These are phyloP conservation scores for Patella vulgata DNA, from an alignment of 1,140 invertebrate genomes.

Conservation along the genomic window DNA sequence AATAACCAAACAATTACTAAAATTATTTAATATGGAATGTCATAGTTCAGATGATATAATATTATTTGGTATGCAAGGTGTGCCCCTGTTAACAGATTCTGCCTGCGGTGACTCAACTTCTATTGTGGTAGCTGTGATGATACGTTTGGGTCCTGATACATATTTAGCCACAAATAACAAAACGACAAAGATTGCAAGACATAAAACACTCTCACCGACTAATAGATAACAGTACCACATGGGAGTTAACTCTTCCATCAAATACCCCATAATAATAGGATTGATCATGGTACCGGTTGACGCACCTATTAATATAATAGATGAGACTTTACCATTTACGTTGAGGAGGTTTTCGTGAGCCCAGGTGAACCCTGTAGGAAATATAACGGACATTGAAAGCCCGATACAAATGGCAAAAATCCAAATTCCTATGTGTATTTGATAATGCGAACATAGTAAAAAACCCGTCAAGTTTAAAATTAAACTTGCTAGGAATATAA, in stretches of 20 bases:
- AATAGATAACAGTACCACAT: constrained; percentile 45
- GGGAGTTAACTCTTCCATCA: constrained; percentile 40
- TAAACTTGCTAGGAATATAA: constrained; percentile 21
- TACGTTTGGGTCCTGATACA: too few species aligned
- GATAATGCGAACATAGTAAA: constrained; percentile 27
- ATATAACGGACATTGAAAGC: constrained; percentile 37
- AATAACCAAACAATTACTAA: too few species aligned
- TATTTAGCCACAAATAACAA: constrained; percentile 13
- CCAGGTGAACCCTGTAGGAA: constrained; percentile 45
- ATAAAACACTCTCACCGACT: constrained; percentile 26
- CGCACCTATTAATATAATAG: constrained; percentile 35
- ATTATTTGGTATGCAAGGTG: too few species aligned
- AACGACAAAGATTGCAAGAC: constrained; percentile 16
- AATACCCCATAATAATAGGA: constrained; percentile 39
- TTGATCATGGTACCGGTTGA: constrained; percentile 36
- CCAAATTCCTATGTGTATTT: constrained; percentile 38
- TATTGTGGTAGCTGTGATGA: too few species aligned
- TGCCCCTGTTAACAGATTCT: too few species aligned
- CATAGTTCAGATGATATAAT: too few species aligned
- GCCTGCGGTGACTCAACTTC: too few species aligned
- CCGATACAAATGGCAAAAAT: constrained; percentile 32
- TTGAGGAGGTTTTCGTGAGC: constrained; percentile 36
- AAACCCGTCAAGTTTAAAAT: constrained; percentile 26
- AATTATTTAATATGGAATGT: too few species aligned
- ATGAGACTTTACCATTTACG: constrained; percentile 42